phyloP scores from a whole-genome alignment of 2,888 invertebrate species.

The Cephus pulcher region DNA sequence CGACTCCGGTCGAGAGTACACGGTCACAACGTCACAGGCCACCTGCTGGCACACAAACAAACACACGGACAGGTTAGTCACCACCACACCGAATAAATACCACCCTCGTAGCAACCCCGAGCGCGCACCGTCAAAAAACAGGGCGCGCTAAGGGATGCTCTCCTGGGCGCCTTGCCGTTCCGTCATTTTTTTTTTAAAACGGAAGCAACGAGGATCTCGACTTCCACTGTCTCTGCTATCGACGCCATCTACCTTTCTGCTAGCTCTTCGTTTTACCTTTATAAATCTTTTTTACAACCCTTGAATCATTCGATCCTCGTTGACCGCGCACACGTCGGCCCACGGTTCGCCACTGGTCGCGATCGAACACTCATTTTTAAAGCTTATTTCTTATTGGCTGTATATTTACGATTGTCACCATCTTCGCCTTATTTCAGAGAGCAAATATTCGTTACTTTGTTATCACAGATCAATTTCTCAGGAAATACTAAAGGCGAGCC shows the following conservation, averaged over 20 bases:
- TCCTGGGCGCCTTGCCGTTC: background rate
- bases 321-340: background rate
- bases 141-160: background rate
- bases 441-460: background rate
- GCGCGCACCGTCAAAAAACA: background rate
- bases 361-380: background rate
- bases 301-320: background rate
- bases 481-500: background rate
- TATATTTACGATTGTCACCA: background rate
- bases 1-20: conserved; percentile 63
- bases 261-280: background rate
- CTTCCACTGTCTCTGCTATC: background rate
- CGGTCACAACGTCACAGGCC: conserved; percentile 67
- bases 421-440: background rate
- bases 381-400: background rate
- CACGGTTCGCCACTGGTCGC: background rate
- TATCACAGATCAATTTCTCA: background rate
- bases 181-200: background rate
- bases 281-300: background rate
- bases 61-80: conserved; percentile 67
- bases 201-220: background rate
- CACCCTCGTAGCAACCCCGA: background rate
- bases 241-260: background rate
- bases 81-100: conserved; percentile 58
- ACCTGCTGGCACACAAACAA: conserved; percentile 68